Evolutionary conservation across 2,888 invertebrate genomes (phyloP), one percentile per base, ranked within the genome.

Genomic region (Plebejus melissa): DNA sequence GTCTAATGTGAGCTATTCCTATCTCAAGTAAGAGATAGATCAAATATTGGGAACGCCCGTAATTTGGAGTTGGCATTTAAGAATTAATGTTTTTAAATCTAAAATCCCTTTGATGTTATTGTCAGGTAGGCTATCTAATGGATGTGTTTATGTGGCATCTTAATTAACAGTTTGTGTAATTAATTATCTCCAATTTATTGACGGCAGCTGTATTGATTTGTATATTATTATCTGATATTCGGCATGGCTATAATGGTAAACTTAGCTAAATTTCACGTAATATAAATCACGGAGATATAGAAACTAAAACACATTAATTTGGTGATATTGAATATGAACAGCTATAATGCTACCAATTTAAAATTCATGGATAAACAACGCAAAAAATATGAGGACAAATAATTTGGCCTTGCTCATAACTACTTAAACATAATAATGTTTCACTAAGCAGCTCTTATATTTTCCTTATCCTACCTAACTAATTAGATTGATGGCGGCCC

Each of bases 401-500:
- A 32, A 32, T 32, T 32, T 32, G 32, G 32, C 7, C 41, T 36
- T 46, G 16, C 36, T 22, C 36, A 41, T 38, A n/a, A 38, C 32
- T 41, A 28, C n/a, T 16, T 50, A 11, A 69, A 41, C 28, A 60
- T 41, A 46, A 65, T 60, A 32, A 28, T 41, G 16, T 46, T 57
- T 70, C 4, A 75, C 54, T 75, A 41, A 70, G 54, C 54, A 75
- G 38, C 54, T 69, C 54, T 22, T 46, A 70, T 71, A 57, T 87
- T 88, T 86, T 87, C 84, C 85, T 85, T 83, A 87, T 86, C 84
- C 82, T 79, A 80, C 84, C 82, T 79, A 80, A 80, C 82, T 91
- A 90, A 91, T 90, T 90, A 88, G 88, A 88, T 88, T 89, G 90
- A 91, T 90, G 86, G 84, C 83, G 83, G 82, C 84, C 83, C 85